Percentiles rank a stretch among this genome's conserved stretches.
These are phyloP conservation scores for Lepidocolaptes lacrymiger DNA, from an alignment of 2,797 vertebrate genomes.

Conservation along the genomic window DNA sequence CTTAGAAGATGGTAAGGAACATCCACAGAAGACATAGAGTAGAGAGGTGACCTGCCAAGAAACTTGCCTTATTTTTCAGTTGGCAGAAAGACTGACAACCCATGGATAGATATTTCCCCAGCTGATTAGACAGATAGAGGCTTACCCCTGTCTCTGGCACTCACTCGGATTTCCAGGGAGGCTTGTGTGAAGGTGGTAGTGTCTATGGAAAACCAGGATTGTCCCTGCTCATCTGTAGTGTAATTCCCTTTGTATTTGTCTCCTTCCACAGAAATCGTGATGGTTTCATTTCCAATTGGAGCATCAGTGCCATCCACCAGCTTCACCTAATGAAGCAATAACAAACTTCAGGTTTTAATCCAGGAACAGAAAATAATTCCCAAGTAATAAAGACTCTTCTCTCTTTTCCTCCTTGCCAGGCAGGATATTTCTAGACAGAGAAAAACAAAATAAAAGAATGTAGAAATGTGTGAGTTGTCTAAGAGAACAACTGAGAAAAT, in stretches of 20 bases:
- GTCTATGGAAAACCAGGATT: conserved; percentile 67
- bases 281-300: conserved; percentile 61
- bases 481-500: neutral
- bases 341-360: neutral
- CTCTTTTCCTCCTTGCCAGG: neutral
- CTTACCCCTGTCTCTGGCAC: conserved; percentile 6
- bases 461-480: neutral
- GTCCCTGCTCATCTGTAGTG: conserved; percentile 69
- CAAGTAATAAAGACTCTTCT: neutral
- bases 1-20: neutral
- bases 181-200: conserved; percentile 20
- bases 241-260: conserved; percentile 23
- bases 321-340: conserved; percentile 61
- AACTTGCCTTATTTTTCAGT: neutral
- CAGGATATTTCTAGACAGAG: neutral
- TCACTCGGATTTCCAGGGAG: conserved; percentile 67
- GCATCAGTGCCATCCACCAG: conserved; percentile 61
- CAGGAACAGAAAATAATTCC: neutral
- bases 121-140: neutral
- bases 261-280: conserved; percentile 37
- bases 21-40: neutral
- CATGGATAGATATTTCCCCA: neutral
- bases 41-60: neutral
- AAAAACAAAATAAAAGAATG: neutral
- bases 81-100: neutral